phyloP scores from a whole-genome alignment of 2,797 vertebrate species.

The Oceanodroma leucorhoa region DNA sequence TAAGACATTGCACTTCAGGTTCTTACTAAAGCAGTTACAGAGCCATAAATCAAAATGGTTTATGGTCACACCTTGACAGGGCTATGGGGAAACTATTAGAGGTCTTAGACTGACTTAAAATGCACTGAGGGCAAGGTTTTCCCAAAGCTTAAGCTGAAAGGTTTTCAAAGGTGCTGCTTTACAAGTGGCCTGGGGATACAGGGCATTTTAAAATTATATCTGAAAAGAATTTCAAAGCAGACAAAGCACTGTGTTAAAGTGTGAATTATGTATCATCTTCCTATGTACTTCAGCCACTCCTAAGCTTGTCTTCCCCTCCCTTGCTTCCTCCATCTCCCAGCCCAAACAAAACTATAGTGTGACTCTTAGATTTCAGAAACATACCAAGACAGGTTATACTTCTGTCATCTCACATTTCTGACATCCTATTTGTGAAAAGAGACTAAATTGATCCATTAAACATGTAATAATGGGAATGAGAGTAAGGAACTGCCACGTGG shows the following conservation, averaged over 20 bases:
- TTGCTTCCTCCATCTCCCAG: neutral
- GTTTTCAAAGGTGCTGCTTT: neutral
- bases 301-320: neutral
- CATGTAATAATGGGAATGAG: accelerated
- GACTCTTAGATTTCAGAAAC: neutral
- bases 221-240: neutral
- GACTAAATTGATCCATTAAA: neutral
- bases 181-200: neutral
- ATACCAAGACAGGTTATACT: neutral
- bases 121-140: neutral
- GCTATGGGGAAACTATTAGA: neutral
- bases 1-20: neutral
- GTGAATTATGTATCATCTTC: neutral
- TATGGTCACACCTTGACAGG: neutral
- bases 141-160: neutral
- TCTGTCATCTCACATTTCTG: neutral
- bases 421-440: neutral
- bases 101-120: neutral
- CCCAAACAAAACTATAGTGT: neutral
- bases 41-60: neutral
- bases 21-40: neutral
- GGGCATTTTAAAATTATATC: neutral
- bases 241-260: neutral
- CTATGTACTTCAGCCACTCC: neutral
- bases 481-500: neutral